Evolutionary conservation across 2,888 invertebrate genomes (phyloP), one percentile per base, ranked within the genome.

Genomic region (Agrochola circellaris): DNA sequence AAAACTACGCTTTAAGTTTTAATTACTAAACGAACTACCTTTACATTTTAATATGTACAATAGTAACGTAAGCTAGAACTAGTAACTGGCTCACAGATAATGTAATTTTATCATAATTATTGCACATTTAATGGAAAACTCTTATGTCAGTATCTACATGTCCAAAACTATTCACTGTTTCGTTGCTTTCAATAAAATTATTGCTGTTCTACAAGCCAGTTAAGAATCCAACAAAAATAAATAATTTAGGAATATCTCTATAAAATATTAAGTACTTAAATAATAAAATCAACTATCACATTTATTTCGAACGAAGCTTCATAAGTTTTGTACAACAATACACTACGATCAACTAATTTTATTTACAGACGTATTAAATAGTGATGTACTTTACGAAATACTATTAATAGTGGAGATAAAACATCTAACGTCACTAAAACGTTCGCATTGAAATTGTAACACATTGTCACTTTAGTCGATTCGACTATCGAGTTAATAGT

Each of bases 271-370:
- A 96, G 95, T 96, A 96, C 96, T 95, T 95, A 95, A 94, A 94
- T 94, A 95, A 93, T 94, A 95, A 93, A 94, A 94, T 95, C 94
- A 96, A 96, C 96, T 96, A 96, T 96, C 96, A 96, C 96, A 96
- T 96, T 96, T 95, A 96, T 95, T 94, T 95, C 93, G 92, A 96
- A 96, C 93, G 93, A 96, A 96, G 95, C 95, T 92, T 95, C 93
- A 93, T 88, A 89, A 91, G 89, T 88, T 91, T 96, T 96, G 95
- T 95, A 95, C 95, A 95, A 91, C 87, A 78, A 85, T 87, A 90
- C 88, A 86, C 86, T 88, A 86, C 87, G 69, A 72, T 79, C 80
- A 82, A 83, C 87, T 89, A 88, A 82, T 87, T 80, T 78, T 89
- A 89, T 89, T 83, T 89, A 89, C 89, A 90, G 82, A 85, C 81